These are phyloP conservation scores for Heteromormyrus szaboi DNA, from an alignment of 2,797 vertebrate species.

Conservation along the genomic window DNA sequence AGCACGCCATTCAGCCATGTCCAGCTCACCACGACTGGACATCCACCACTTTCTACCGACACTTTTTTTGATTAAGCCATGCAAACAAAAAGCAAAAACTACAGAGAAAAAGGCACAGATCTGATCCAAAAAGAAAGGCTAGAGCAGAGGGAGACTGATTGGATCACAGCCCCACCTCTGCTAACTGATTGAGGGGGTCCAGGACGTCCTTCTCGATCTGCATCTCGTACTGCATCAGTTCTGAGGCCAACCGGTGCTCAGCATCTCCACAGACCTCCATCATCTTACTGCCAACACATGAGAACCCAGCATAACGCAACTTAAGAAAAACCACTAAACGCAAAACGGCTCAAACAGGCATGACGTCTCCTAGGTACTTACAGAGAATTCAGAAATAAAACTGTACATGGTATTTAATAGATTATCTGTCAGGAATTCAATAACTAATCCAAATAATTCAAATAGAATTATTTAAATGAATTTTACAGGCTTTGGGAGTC, in stretches of 20 bases:
- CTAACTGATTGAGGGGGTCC: slow-evolving; percentile 82
- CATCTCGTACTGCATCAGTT: slow-evolving; percentile 85
- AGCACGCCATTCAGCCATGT: background rate
- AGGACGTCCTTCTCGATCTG: slow-evolving; percentile 88
- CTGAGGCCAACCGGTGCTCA: slow-evolving; percentile 84
- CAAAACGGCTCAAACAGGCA: background rate
- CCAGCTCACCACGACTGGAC: background rate
- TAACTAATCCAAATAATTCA: background rate
- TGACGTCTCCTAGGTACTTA: background rate
- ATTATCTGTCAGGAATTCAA: background rate
- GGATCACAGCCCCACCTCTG: slow-evolving; percentile 68
- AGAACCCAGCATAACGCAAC: background rate
- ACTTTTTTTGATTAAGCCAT: background rate
- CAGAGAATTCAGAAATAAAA: background rate
- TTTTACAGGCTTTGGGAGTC: background rate
- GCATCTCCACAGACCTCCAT: slow-evolving; percentile 91
- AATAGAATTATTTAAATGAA: background rate
- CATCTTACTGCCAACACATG: slow-evolving; percentile 73
- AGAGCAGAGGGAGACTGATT: background rate
- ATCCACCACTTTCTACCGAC: background rate
- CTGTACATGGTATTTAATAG: background rate
- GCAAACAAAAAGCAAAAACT: background rate
- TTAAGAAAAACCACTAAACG: background rate
- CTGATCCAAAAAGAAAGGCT: background rate
- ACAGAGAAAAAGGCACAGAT: background rate